Conservation (phyloP, 2,113 vertebrate species). For the Strigops habroptila region DNA sequence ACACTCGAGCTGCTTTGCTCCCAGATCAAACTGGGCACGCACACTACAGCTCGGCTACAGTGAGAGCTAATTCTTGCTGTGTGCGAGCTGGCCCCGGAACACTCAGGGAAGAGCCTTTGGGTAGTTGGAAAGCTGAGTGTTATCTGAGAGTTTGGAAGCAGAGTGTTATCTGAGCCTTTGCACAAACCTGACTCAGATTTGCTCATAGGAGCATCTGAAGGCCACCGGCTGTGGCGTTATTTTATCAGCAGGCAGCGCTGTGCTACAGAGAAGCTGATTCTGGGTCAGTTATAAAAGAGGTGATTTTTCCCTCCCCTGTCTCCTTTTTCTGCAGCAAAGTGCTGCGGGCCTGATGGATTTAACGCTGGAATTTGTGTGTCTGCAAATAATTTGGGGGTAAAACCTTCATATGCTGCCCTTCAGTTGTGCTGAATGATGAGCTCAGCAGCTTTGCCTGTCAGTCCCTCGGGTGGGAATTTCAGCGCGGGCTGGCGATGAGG, state of each 20-base stretch:
- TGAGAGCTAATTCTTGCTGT: not conserved
- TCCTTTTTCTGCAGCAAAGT: not conserved
- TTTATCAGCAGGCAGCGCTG: constrained; percentile 68
- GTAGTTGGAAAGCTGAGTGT: not conserved
- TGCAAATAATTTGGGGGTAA: constrained; percentile 2
- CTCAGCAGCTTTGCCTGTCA: not conserved
- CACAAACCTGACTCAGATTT: not conserved
- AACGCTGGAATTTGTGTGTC: not conserved
- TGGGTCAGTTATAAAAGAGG: constrained; percentile 62
- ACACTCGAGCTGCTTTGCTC: not conserved
- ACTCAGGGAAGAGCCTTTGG: not conserved
- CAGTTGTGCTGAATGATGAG: not conserved
- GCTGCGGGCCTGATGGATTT: not conserved
- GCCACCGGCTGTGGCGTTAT: constrained; percentile 38
- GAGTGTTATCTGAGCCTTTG: not conserved
- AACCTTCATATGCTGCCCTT: not conserved
- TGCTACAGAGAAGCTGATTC: constrained; percentile 62
- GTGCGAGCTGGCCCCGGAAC: not conserved
- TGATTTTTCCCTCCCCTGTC: fast-evolving
- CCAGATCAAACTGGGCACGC: not conserved
- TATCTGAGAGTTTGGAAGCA: not conserved
- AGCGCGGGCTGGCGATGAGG: not conserved
- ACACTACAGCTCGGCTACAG: not conserved
- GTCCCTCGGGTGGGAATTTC: not conserved
- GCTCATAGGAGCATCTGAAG: not conserved